A percentile compares a stretch with the other conserved stretches of the same genome.
Conservation (phyloP, 2,797 vertebrate genomes). For the Etheostoma nigrum region DNA sequence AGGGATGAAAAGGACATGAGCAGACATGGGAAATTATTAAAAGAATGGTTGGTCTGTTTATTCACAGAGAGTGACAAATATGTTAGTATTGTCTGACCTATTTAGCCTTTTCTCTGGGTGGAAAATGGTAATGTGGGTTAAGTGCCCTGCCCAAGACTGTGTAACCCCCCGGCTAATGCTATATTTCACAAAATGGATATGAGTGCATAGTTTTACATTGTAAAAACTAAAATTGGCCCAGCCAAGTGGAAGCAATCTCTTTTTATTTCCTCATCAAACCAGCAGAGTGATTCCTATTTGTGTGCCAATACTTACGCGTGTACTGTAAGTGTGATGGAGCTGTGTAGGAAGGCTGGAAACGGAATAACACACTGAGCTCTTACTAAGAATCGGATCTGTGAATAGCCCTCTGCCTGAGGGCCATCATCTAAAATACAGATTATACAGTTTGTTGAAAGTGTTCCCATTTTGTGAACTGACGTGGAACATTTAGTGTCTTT, state of each 20-base stretch:
- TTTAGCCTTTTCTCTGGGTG: slow-evolving; percentile 52
- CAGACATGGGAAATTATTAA: slow-evolving; percentile 49
- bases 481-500: neutral
- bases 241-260: slow-evolving; percentile 58
- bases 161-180: slow-evolving; percentile 29
- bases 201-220: slow-evolving; percentile 51
- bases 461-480: slow-evolving; percentile 5
- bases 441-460: slow-evolving; percentile 15
- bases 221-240: slow-evolving; percentile 54
- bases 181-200: slow-evolving; percentile 58
- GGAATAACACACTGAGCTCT: slow-evolving; percentile 20
- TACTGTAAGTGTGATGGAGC: slow-evolving; percentile 18
- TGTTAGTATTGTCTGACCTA: slow-evolving; percentile 65
- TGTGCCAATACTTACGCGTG: slow-evolving; percentile 18
- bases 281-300: slow-evolving; percentile 43
- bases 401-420: slow-evolving; percentile 37
- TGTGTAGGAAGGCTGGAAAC: slow-evolving; percentile 19
- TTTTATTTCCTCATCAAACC: slow-evolving; percentile 58
- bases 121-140: slow-evolving; percentile 64
- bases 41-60: slow-evolving; percentile 51
- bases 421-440: slow-evolving; percentile 26
- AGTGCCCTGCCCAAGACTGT: slow-evolving; percentile 60
- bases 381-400: slow-evolving; percentile 3
- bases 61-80: slow-evolving; percentile 35
- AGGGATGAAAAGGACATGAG: slow-evolving; percentile 33